Percentiles rank a stretch among this genome's conserved stretches.
phyloP scores from a whole-genome alignment of 2,113 vertebrate species.

The Lepisosteus oculatus region DNA sequence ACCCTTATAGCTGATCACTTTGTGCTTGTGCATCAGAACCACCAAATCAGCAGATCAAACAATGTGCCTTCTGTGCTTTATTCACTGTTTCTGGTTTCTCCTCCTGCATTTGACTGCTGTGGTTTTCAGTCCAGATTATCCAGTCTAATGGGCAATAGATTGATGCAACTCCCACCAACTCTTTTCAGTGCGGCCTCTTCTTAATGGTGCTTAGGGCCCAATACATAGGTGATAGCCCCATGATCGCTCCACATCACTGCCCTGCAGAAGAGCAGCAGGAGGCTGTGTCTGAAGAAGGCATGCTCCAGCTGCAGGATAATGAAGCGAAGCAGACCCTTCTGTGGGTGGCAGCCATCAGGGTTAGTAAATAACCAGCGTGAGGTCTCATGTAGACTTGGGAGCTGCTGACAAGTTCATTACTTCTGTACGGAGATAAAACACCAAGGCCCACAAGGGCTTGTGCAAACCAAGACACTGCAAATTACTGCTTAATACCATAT shows the following conservation, averaged over 20 bases:
- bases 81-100: too few relatives aligned
- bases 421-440: neutral
- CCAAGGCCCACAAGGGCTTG: too few relatives aligned
- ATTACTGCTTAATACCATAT: neutral
- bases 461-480: neutral
- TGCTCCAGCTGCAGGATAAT: neutral
- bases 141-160: too few relatives aligned
- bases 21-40: too few relatives aligned
- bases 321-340: neutral
- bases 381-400: neutral
- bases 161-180: too few relatives aligned
- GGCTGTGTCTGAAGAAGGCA: neutral
- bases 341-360: neutral
- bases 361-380: constrained; percentile 1
- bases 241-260: too few relatives aligned
- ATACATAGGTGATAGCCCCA: neutral
- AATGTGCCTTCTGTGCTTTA: too few relatives aligned
- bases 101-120: too few relatives aligned
- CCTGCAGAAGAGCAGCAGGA: neutral
- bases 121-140: too few relatives aligned
- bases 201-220: neutral
- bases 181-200: neutral
- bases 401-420: neutral
- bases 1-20: too few relatives aligned
- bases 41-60: too few relatives aligned